phyloP scores from a whole-genome alignment of 2,888 invertebrate genomes.

The Lypha dubia region DNA sequence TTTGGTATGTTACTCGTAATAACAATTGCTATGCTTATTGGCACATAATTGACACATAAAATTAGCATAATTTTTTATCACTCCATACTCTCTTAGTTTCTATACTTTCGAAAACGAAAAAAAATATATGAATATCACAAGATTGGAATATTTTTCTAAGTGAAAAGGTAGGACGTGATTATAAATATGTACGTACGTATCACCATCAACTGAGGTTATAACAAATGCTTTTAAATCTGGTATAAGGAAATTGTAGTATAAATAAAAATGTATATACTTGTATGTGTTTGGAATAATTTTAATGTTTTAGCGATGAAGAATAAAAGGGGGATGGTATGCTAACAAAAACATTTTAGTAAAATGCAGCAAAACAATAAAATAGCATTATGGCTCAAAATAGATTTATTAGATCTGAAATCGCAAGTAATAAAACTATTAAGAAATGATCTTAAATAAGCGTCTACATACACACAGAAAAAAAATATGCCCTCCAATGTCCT shows the following conservation, averaged over 20 bases:
- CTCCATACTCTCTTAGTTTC: conserved; percentile 14
- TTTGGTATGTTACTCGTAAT: conserved; percentile 50
- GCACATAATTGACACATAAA: conserved; percentile 82
- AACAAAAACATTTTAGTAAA: background rate
- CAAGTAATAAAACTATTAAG: too few species aligned
- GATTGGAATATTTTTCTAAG: conserved; percentile 1
- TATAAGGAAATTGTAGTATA: conserved; percentile 53
- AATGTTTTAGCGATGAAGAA: background rate
- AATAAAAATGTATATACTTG: conserved; percentile 23
- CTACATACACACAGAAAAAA: too few species aligned
- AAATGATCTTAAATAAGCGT: too few species aligned
- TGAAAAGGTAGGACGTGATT: conserved; percentile 17
- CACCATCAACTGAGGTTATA: conserved; percentile 8
- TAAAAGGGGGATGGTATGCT: background rate
- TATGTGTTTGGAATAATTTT: conserved; percentile 68
- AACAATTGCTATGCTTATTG: conserved; percentile 77
- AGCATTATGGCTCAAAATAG: too few species aligned
- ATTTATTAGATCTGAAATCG: too few species aligned
- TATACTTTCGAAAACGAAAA: background rate
- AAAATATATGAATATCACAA: conserved; percentile 13
- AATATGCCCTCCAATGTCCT: too few species aligned
- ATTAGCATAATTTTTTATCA: conserved; percentile 80
- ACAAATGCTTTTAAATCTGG: conserved; percentile 59
- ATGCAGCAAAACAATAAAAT: background rate
- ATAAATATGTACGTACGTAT: conserved; percentile 19